Conservation (phyloP, 2,888 invertebrate genomes). For the Smittia aterrima region DNA sequence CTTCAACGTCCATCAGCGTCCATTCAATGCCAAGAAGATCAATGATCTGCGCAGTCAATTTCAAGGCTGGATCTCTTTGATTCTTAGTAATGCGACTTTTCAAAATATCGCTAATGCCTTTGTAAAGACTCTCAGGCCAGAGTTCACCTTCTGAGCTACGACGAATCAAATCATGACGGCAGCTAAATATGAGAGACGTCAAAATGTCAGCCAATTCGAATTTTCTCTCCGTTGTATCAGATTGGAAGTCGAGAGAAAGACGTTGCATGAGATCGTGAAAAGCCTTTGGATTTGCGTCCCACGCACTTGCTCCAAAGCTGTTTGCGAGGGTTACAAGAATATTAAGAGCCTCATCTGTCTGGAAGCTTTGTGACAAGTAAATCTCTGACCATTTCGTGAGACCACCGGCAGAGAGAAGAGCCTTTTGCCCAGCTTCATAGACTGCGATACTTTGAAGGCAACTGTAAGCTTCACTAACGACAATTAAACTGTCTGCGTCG, state of each 20-base stretch:
- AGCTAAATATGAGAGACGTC: slow-evolving; percentile 70
- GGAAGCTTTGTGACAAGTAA: slow-evolving; percentile 83
- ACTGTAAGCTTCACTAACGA: slow-evolving; percentile 81
- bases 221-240: slow-evolving; percentile 83
- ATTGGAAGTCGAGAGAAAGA: slow-evolving; percentile 82
- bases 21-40: slow-evolving; percentile 82
- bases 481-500: slow-evolving; percentile 81
- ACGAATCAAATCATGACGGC: slow-evolving; percentile 65
- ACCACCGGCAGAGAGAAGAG: slow-evolving; percentile 73
- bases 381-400: slow-evolving; percentile 81
- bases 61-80: slow-evolving; percentile 85
- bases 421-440: slow-evolving; percentile 74
- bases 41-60: slow-evolving; percentile 75
- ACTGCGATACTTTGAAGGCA: slow-evolving; percentile 79
- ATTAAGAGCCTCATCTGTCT: slow-evolving; percentile 83
- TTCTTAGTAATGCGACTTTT: slow-evolving; percentile 82
- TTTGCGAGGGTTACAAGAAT: slow-evolving; percentile 73
- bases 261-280: slow-evolving; percentile 80
- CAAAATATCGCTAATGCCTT: slow-evolving; percentile 78
- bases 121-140: slow-evolving; percentile 79
- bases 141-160: slow-evolving; percentile 68
- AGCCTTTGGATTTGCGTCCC: slow-evolving; percentile 74
- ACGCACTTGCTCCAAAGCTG: slow-evolving; percentile 69
- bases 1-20: slow-evolving; percentile 74
- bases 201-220: slow-evolving; percentile 83